Conservation (phyloP, 2,888 invertebrate genomes). For the Ferdinandea cuprea region DNA sequence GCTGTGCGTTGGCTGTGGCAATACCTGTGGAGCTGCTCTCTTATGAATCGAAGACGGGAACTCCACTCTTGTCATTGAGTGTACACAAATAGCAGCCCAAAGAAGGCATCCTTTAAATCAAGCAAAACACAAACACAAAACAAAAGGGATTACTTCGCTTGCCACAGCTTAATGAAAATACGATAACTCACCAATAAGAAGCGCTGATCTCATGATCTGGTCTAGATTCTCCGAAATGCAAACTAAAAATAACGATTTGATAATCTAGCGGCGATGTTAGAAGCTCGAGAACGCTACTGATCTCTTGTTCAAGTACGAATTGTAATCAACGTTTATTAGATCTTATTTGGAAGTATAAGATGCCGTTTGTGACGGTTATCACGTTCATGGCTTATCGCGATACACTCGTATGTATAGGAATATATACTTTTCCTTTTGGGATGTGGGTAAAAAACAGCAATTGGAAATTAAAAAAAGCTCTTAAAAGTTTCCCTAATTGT, state of each 20-base stretch:
- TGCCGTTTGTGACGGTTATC: constrained; percentile 52
- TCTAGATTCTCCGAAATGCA: constrained; percentile 19
- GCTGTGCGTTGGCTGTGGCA: constrained; percentile 1
- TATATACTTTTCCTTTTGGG: background rate
- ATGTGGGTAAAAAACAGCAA: background rate
- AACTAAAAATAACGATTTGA: constrained; percentile 38
- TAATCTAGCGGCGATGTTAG: constrained; percentile 31
- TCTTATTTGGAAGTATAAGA: background rate
- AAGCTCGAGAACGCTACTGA: constrained; percentile 47
- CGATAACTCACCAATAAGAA: constrained; percentile 51
- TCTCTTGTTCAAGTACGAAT: constrained; percentile 40
- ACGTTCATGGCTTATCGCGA: constrained; percentile 37
- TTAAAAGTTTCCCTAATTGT: constrained; percentile 8
- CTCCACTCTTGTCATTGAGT: constrained; percentile 33
- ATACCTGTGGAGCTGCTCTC: constrained; percentile 41
- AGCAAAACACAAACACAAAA: too few relatives aligned
- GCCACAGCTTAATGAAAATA: background rate
- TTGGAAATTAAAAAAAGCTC: constrained; percentile 37
- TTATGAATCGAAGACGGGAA: constrained; percentile 11
- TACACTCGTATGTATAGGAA: background rate
- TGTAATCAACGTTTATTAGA: constrained; percentile 42
- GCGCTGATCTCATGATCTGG: constrained; percentile 62
- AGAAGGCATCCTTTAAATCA: constrained; percentile 32
- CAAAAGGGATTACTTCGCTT: background rate
- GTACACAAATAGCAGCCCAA: constrained; percentile 26